A percentile compares a stretch with the other conserved stretches of the same genome.
Conservation (phyloP, 2,113 vertebrate genomes). For the Nycticebus coucang region DNA sequence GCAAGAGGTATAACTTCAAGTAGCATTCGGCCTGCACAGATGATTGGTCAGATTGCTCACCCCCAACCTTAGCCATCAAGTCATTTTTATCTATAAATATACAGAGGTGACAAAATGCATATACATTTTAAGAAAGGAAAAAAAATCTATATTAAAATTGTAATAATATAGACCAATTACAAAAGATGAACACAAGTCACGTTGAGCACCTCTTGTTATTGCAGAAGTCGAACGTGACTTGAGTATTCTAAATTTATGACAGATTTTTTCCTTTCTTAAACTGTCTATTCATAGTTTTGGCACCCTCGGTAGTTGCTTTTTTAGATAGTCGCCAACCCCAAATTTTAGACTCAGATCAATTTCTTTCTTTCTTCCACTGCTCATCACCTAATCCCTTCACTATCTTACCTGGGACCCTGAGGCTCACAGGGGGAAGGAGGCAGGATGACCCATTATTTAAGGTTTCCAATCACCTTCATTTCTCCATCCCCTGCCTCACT, state of each 20-base stretch:
- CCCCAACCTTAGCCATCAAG: not conserved
- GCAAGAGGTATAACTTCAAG: not conserved
- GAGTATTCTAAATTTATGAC: too few species aligned
- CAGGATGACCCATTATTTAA: not conserved
- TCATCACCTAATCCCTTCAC: not conserved
- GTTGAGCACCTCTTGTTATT: too few species aligned
- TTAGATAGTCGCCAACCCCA: not conserved
- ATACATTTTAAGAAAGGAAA: too few species aligned
- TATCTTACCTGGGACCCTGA: not conserved
- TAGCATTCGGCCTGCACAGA: not conserved
- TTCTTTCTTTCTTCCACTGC: not conserved
- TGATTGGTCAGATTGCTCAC: not conserved
- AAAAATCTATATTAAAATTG: too few species aligned
- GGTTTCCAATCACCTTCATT: not conserved
- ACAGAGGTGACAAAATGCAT: too few species aligned
- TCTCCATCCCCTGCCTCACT: not conserved
- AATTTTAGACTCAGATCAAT: not conserved
- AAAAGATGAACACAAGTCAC: too few species aligned
- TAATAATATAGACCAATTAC: too few species aligned
- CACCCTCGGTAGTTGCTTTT: not conserved
- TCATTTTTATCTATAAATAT: not conserved
- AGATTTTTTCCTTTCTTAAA: too few species aligned
- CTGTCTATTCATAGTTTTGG: too few species aligned
- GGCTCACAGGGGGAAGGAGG: not conserved
- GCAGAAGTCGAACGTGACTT: too few species aligned